Conservation (phyloP, 2,888 invertebrate species). For the Coenonympha arcania region DNA sequence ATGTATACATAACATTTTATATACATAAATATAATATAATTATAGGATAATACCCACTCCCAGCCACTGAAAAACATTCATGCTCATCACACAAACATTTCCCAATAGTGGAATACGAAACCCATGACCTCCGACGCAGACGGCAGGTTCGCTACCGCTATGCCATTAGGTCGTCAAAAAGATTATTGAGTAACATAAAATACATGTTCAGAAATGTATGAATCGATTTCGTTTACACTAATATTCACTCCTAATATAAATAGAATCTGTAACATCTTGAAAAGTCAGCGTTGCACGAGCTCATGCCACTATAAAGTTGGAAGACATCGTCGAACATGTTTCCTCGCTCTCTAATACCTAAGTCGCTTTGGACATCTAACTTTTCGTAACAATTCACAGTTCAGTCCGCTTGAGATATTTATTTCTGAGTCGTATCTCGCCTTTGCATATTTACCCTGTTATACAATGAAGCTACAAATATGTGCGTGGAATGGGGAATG, state of each 20-base stretch:
- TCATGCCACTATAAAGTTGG: slow-evolving; percentile 46
- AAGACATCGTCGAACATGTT: slow-evolving; percentile 51
- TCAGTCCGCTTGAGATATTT: slow-evolving; percentile 19
- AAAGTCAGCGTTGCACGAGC: slow-evolving; percentile 19
- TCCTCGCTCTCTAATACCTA: slow-evolving; percentile 50
- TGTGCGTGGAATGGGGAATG: slow-evolving; percentile 39
- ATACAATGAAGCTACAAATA: slow-evolving; percentile 42
- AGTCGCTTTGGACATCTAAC: slow-evolving; percentile 41
- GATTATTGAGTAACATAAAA: not conserved
- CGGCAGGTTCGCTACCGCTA: too few species aligned
- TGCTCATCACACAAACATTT: too few species aligned
- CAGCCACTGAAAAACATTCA: too few species aligned
- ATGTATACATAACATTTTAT: too few species aligned
- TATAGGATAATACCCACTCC: too few species aligned
- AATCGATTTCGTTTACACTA: too few species aligned
- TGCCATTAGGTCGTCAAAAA: too few species aligned
- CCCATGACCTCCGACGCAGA: too few species aligned
- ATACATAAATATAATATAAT: too few species aligned
- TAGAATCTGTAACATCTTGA: slow-evolving; percentile 4
- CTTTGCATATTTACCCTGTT: slow-evolving; percentile 42
- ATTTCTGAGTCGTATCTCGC: slow-evolving; percentile 22
- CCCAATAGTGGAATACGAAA: too few species aligned
- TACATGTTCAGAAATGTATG: too few species aligned
- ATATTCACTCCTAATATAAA: not conserved
- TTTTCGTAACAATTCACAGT: slow-evolving; percentile 34